Base-by-base conservation (phyloP, 2,888 invertebrate species). In the Tetramorium bicarinatum region DNA sequence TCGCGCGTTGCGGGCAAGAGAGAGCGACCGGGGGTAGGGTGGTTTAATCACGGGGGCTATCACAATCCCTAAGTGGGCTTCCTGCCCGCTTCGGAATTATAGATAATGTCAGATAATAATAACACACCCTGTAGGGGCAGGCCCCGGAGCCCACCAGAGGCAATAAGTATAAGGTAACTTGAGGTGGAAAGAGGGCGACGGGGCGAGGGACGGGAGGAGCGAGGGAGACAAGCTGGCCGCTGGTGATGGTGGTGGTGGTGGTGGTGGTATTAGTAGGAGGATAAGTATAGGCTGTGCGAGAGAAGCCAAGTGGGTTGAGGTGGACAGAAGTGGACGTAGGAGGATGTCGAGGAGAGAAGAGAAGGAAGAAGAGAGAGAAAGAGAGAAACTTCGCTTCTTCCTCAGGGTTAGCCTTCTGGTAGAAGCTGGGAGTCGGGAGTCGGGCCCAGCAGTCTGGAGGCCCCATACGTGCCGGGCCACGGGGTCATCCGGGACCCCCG, bases 41-140 rank as follows among this genome's bases (percentile, higher is more conserved):
- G 93, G 93, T 93, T 94, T 94, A 94, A 95, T 94, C 94, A 94
- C 93, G 94, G 94, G 93, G 94, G 94, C 94, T 94, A 94, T 94
- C 94, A 94, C 94, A 94, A 93, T 94, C 91, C 94, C 93, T 94
- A 94, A 95, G 94, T 94, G 94, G 94, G 94, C 94, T 94, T 94
- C 94, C 94, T 95, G 94, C 91, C 93, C 93, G 94, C 93, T 93
- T 93, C 94, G 91, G 94, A 94, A 95, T 95, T 95, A 94, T 94
- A 94, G 94, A 95, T 95, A 95, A 95, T 95, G 94, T 93, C 94
- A 93, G 94, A 94, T 94, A 95, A 95, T 94, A 94, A 94, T 94
- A 94, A 94, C 93, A 93, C 93, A 94, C 91, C 92, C 93, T 91
- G 93, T 91, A 91, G 92, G 93, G 93, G 91, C 93, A 92, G 92